Conservation (phyloP, 2,797 vertebrate species). For the Steatocranus sp. region DNA sequence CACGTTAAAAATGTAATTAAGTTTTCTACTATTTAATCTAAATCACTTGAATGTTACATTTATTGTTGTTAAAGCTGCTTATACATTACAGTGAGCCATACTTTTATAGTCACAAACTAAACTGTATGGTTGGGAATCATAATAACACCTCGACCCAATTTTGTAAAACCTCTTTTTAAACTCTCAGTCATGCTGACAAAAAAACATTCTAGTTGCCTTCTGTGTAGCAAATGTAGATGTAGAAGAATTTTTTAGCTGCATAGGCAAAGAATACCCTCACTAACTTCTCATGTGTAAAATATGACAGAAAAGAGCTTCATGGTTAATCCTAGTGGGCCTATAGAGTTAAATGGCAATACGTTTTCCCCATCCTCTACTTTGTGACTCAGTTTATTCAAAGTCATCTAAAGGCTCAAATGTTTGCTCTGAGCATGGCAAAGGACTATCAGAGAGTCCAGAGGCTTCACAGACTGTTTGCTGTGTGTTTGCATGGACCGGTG, state of each 20-base stretch:
- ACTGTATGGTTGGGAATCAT: not conserved
- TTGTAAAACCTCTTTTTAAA: not conserved
- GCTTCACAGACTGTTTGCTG: conserved; percentile 15
- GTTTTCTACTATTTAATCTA: not conserved
- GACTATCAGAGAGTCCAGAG: not conserved
- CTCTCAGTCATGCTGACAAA: not conserved
- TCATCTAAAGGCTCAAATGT: not conserved
- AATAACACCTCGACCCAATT: not conserved
- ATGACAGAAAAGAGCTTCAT: not conserved
- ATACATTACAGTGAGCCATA: not conserved
- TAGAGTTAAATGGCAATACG: not conserved
- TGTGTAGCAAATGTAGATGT: not conserved
- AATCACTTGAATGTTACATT: not conserved
- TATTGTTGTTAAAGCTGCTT: not conserved
- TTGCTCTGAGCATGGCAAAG: not conserved
- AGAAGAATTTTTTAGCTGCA: not conserved
- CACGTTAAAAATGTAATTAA: not conserved
- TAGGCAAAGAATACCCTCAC: not conserved
- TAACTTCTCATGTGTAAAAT: not conserved
- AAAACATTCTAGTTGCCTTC: not conserved
- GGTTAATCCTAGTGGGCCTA: not conserved
- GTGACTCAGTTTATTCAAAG: conserved; percentile 18
- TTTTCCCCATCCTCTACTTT: not conserved
- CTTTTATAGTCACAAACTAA: not conserved
- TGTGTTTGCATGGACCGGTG: conserved; percentile 17